phyloP scores from a whole-genome alignment of 2,113 vertebrate species.

The Greenwoodochromis staneri region DNA sequence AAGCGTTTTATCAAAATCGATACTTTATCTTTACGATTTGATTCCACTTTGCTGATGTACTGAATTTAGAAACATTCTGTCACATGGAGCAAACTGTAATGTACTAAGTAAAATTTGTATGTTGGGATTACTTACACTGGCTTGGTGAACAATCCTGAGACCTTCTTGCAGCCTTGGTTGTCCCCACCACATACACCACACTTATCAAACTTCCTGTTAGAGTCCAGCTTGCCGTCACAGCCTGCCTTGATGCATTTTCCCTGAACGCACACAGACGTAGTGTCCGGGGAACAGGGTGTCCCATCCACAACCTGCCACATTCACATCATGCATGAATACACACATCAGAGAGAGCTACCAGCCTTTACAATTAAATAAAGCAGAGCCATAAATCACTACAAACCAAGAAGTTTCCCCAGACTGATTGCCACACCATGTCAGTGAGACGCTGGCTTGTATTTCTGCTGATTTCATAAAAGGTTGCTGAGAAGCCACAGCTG shows the following conservation, averaged over 20 bases:
- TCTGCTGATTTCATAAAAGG: conserved; percentile 19
- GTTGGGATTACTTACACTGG: conserved; percentile 76
- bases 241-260: conserved; percentile 94
- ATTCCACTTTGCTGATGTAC: not conserved
- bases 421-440: not conserved
- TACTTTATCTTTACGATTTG: not conserved
- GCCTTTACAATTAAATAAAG: not conserved
- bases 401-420: not conserved
- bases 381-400: not conserved
- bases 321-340: not conserved
- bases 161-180: conserved; percentile 90
- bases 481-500: conserved; percentile 39
- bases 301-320: conserved; percentile 86
- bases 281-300: conserved; percentile 88
- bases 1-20: not conserved
- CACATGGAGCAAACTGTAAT: not conserved
- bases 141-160: conserved; percentile 92
- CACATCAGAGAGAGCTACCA: not conserved
- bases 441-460: not conserved
- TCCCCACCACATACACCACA: conserved; percentile 91
- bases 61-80: not conserved
- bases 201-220: conserved; percentile 93
- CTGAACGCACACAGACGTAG: conserved; percentile 88
- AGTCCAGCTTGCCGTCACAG: conserved; percentile 87
- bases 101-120: not conserved